A percentile compares a stretch with the other conserved stretches of the same genome.
These are phyloP conservation scores for Eudemis profundana DNA, from an alignment of 2,888 invertebrate species.

Conservation along the genomic window DNA sequence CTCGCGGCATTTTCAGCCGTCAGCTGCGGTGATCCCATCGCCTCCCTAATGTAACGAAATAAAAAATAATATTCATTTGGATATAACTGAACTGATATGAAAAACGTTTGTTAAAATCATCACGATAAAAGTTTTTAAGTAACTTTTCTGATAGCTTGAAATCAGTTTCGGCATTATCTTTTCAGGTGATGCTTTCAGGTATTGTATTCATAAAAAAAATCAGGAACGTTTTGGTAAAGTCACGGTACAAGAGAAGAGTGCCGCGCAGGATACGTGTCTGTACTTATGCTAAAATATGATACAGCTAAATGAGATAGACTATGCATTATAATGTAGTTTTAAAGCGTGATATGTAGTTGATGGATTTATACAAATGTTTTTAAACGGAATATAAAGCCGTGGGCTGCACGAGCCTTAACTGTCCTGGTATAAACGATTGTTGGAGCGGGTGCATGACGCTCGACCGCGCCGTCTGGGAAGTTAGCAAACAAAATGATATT, in stretches of 20 bases:
- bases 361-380: neutral
- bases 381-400: neutral
- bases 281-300: too few species aligned
- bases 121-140: constrained; percentile 52
- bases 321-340: too few species aligned
- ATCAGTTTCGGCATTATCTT: constrained; percentile 26
- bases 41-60: constrained; percentile 74
- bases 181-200: constrained; percentile 32
- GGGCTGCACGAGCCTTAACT: neutral
- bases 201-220: constrained; percentile 6
- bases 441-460: constrained; percentile 15
- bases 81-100: constrained; percentile 62
- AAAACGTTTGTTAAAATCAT: constrained; percentile 56
- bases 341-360: too few species aligned
- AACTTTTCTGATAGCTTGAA: constrained; percentile 38
- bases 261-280: too few species aligned
- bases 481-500: constrained; percentile 77
- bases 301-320: too few species aligned
- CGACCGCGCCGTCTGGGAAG: constrained; percentile 62
- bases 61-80: constrained; percentile 76
- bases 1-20: constrained; percentile 73
- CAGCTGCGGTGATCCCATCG: constrained; percentile 81
- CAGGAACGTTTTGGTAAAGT: neutral
- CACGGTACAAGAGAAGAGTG: too few species aligned
- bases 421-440: neutral